Evolutionary conservation across 2,797 vertebrate genomes (phyloP).

Genomic region (Acestrorhynchus altus): DNA sequence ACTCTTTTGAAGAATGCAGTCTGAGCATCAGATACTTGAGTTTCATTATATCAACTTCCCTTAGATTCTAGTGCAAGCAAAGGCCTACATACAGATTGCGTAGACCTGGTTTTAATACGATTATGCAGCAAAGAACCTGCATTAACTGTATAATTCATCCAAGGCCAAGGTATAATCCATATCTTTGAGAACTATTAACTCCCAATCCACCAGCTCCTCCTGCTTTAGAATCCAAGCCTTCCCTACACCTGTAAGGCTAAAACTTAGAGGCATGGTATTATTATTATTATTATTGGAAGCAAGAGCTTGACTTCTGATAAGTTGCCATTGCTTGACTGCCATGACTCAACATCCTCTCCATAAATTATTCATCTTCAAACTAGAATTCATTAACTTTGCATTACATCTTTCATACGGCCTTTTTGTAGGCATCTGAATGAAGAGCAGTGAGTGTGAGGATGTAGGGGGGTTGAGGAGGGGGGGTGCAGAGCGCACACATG

Average conservation of each 20-base stretch:
- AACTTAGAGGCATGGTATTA: constrained; percentile 18
- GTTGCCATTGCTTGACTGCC: constrained; percentile 50
- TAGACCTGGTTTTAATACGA: not conserved
- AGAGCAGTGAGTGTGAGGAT: constrained; percentile 30
- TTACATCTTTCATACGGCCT: constrained; percentile 56
- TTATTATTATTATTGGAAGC: constrained; percentile 43
- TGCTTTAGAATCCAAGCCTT: not conserved
- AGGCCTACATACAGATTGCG: not conserved
- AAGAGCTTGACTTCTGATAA: constrained; percentile 48
- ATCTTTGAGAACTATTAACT: constrained; percentile 2
- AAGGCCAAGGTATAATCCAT: not conserved
- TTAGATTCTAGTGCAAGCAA: not conserved
- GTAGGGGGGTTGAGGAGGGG: not conserved
- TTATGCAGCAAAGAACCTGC: not conserved
- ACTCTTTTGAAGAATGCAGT: constrained; percentile 27
- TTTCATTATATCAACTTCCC: constrained; percentile 9
- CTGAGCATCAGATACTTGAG: not conserved
- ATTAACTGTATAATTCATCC: not conserved
- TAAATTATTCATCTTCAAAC: constrained; percentile 61
- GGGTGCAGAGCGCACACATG: constrained; percentile 38
- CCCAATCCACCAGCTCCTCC: not conserved
- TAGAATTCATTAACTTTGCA: constrained; percentile 62
- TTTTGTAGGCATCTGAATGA: constrained; percentile 49
- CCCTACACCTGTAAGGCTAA: constrained; percentile 10
- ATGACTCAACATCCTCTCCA: constrained; percentile 52